phyloP scores from a whole-genome alignment of 2,113 vertebrate genomes.

The Xerus inauris region DNA sequence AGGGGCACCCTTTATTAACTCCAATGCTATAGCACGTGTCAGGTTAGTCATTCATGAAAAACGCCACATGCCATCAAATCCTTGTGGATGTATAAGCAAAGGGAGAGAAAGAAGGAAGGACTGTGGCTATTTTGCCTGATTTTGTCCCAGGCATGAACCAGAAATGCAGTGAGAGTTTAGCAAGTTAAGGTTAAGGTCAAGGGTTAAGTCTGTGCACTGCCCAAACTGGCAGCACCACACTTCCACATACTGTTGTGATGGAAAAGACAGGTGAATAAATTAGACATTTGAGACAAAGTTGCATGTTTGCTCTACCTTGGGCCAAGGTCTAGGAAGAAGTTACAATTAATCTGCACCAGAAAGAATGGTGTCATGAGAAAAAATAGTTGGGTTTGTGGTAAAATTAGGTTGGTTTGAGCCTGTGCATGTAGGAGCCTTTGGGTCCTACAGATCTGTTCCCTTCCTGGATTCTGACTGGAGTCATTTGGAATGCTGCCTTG shows the following conservation, averaged over 20 bases:
- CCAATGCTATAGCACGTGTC: accelerated
- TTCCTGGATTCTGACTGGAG: not conserved
- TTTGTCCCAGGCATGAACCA: not conserved
- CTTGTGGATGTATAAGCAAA: not conserved
- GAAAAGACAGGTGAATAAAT: not conserved
- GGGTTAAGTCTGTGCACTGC: not conserved
- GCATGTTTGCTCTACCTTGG: not conserved
- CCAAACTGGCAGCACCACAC: not conserved
- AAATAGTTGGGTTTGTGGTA: not conserved
- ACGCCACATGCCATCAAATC: not conserved
- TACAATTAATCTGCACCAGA: not conserved
- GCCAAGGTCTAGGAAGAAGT: not conserved
- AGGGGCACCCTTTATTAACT: not conserved
- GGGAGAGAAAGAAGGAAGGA: not conserved
- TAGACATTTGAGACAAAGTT: not conserved
- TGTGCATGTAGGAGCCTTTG: not conserved
- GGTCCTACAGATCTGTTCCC: not conserved
- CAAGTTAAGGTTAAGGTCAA: not conserved
- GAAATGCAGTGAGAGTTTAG: not conserved
- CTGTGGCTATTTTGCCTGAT: not conserved
- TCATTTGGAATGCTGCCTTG: not conserved
- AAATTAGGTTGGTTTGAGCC: not conserved
- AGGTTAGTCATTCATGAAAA: not conserved
- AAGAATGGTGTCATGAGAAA: not conserved
- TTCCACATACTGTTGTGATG: not conserved